phyloP scores from a whole-genome alignment of 2,113 vertebrate species.

The Gallinago jamesoni region DNA sequence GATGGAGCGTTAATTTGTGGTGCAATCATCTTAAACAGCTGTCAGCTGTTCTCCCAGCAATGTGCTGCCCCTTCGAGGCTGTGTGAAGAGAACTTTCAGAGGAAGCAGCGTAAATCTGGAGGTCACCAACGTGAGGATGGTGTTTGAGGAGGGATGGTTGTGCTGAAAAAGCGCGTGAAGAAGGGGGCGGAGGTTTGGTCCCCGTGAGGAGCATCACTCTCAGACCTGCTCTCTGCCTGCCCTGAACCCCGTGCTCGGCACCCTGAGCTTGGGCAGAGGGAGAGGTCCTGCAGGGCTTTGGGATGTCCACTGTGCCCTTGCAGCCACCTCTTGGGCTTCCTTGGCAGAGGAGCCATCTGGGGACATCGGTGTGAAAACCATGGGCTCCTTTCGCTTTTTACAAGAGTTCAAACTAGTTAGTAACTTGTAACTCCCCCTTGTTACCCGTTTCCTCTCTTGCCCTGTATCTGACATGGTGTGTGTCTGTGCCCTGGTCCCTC shows the following conservation, averaged over 20 bases:
- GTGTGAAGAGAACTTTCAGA: background rate
- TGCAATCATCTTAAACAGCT: background rate
- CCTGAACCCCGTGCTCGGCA: rapidly evolving
- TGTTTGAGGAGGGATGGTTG: background rate
- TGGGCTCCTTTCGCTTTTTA: too few relatives aligned
- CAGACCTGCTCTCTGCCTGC: background rate
- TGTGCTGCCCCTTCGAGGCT: rapidly evolving
- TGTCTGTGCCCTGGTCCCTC: background rate
- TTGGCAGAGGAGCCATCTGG: too few relatives aligned
- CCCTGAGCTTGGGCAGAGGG: background rate
- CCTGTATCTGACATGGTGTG: background rate
- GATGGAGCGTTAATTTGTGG: background rate
- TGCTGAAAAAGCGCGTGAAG: background rate
- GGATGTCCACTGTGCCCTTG: rapidly evolving
- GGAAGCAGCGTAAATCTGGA: too few relatives aligned
- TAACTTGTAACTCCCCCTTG: background rate
- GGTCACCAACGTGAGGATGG: too few relatives aligned
- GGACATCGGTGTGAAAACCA: rapidly evolving
- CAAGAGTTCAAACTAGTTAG: background rate
- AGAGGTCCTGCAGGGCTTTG: background rate
- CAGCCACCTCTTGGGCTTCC: rapidly evolving
- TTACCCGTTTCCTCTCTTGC: too few relatives aligned
- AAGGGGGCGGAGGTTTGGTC: background rate
- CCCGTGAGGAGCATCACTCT: background rate
- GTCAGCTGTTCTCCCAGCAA: background rate